Evolutionary conservation across 2,888 invertebrate genomes (phyloP), one percentile per base, ranked within the genome.

Genomic region (Cabera pusaria): DNA sequence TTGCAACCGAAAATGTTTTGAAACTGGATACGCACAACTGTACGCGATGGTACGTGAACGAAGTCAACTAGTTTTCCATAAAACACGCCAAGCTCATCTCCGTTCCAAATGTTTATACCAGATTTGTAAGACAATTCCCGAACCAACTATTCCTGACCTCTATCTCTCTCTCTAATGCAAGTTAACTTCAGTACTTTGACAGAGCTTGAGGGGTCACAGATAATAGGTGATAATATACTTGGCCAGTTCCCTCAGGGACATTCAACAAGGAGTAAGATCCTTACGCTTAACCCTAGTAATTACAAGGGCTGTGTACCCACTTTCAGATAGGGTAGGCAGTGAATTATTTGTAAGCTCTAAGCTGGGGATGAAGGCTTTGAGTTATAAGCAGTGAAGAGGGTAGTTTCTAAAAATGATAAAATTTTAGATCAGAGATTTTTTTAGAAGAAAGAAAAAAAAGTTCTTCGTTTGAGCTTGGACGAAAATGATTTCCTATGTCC

Each of bases 251-350:
- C 77, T 52, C 26, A 53, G 74, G 77, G 77, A 66, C 79, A 64
- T 75, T 84, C 81, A 80, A 82, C 85, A 79, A 64, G 64, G 72
- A 74, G 73, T 84, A 78, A 62, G 74, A 80, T 73, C 68, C 73
- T 82, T 70, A 74, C 71, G 73, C 69, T 81, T 72, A 79, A 76
- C 73, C 80, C 68, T 43, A 64, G 81, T 86, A 86, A 87, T 86
- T 85, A 84, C 74, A 64, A 61, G 73, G 82, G 79, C 70, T 64
- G 72, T 66, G 65, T 72, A 69, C 64, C 64, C 70, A 54, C 52
- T 67, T 56, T 33, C 54, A 49, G 56, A 59, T 60, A 43, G 47
- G 41, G 38, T 63, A 52, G 53, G 23, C 33, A 32, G 55, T 61
- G 56, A 64, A 65, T 71, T 60, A 65, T 63, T 59, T 62, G 48